Percentiles rank a stretch among this genome's conserved stretches.
Evolutionary conservation across 2,797 vertebrate genomes (phyloP).

Genomic region (Morus bassanus): DNA sequence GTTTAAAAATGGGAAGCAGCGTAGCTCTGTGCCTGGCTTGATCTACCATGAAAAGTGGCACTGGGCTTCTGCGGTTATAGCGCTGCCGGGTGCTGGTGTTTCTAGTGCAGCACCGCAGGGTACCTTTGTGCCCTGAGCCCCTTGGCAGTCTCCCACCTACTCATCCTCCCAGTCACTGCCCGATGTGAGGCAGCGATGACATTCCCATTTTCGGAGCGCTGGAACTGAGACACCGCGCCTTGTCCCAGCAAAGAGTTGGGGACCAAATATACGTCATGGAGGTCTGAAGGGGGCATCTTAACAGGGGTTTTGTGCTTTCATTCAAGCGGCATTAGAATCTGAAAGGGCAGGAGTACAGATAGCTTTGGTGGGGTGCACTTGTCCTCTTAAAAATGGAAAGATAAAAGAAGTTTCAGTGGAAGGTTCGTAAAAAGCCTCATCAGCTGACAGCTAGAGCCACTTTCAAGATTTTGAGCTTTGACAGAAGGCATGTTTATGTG

Average conservation of each 20-base stretch:
- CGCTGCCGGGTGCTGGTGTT: neutral
- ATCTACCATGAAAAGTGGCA: neutral
- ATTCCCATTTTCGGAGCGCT: neutral
- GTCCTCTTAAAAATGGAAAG: neutral
- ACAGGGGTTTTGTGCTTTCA: neutral
- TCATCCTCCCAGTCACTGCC: neutral
- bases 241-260: neutral
- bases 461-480: neutral
- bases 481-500: neutral
- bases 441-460: neutral
- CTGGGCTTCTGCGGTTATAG: rapidly evolving
- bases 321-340: neutral
- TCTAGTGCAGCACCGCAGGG: neutral
- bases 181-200: no score
- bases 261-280: neutral
- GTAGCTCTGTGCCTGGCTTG: neutral
- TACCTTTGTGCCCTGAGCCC: neutral
- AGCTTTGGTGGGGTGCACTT: neutral
- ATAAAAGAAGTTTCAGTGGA: neutral
- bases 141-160: no score
- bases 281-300: neutral
- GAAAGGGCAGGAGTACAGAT: neutral
- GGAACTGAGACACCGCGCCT: neutral
- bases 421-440: neutral
- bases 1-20: neutral